A percentile compares a stretch with the other conserved stretches of the same genome.
Conservation (phyloP, 2,113 vertebrate species). For the Progne subis region DNA sequence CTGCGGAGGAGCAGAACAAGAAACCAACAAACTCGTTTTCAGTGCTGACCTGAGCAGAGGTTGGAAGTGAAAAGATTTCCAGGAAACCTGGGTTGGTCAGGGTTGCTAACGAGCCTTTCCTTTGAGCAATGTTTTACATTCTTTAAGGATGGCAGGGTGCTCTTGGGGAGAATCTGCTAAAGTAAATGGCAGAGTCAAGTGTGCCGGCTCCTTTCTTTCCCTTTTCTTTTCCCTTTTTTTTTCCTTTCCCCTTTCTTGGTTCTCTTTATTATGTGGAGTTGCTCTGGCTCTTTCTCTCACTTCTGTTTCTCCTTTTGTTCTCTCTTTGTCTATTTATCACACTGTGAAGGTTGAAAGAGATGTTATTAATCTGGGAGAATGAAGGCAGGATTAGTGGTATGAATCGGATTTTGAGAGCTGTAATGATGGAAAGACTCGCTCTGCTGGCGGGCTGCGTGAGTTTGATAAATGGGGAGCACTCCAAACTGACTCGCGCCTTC, state of each 20-base stretch:
- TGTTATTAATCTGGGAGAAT: slow-evolving; percentile 99
- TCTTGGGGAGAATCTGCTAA: slow-evolving; percentile 66
- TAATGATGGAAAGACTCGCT: slow-evolving; percentile 99
- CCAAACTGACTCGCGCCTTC: slow-evolving; percentile 88
- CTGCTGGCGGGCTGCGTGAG: slow-evolving; percentile 98
- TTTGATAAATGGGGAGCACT: slow-evolving; percentile 99
- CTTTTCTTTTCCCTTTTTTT: slow-evolving; percentile 61
- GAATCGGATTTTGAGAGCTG: slow-evolving; percentile 99
- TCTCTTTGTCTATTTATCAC: slow-evolving; percentile 99
- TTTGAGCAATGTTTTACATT: slow-evolving; percentile 76
- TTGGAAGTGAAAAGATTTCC: slow-evolving; percentile 76
- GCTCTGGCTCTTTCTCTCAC: slow-evolving; percentile 85
- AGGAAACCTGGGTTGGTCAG: slow-evolving; percentile 76
- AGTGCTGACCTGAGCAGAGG: slow-evolving; percentile 70
- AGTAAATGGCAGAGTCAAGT: slow-evolving; percentile 77
- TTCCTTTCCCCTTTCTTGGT: slow-evolving; percentile 79
- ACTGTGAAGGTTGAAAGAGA: slow-evolving; percentile 99
- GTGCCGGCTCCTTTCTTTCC: slow-evolving; percentile 69
- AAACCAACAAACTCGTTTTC: slow-evolving; percentile 74
- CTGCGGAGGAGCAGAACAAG: slow-evolving; percentile 10
- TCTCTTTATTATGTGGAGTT: slow-evolving; percentile 86
- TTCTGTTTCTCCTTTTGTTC: slow-evolving; percentile 97
- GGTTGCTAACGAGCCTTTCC: slow-evolving; percentile 80
- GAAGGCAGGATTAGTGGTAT: slow-evolving; percentile 99
- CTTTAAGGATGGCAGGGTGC: slow-evolving; percentile 69